phyloP scores from a whole-genome alignment of 2,113 vertebrate species.

The Calyptomena viridis region DNA sequence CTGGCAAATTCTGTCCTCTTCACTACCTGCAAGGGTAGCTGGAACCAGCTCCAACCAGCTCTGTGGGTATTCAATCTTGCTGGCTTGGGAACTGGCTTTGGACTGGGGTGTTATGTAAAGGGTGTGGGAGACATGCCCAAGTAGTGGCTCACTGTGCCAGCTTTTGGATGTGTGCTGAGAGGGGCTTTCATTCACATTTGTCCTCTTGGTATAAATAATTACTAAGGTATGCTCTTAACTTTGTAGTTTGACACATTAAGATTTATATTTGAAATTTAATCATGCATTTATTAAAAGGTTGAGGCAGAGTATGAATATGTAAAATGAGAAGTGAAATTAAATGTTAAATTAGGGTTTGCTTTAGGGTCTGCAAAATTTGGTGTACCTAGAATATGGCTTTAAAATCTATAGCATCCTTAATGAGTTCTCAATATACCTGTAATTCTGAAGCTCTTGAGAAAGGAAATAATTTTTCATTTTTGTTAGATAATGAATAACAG shows the following conservation, averaged over 20 bases:
- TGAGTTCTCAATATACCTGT: conserved; percentile 17
- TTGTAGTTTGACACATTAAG: neutral
- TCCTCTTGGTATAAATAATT: neutral
- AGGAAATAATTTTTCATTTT: conserved; percentile 36
- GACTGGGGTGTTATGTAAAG: neutral
- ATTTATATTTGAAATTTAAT: conserved; percentile 17
- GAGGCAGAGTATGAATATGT: neutral
- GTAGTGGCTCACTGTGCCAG: neutral
- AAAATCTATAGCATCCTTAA: conserved; percentile 20
- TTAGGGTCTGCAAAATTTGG: conserved; percentile 2
- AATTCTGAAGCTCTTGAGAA: conserved; percentile 27
- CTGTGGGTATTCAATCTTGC: neutral
- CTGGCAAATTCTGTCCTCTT: neutral
- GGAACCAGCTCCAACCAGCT: neutral
- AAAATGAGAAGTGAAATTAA: conserved; percentile 9
- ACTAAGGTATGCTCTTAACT: neutral
- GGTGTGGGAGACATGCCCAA: neutral
- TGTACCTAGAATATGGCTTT: neutral
- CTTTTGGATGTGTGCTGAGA: neutral
- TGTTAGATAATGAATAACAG: conserved; percentile 28
- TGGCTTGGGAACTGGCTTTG: neutral
- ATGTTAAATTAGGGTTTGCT: neutral
- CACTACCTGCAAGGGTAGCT: neutral
- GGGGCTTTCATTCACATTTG: neutral
- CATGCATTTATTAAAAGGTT: neutral